Evolutionary conservation across 1,140 invertebrate species (phyloP), one percentile per base, ranked within the genome.

Genomic region (Neuroterus valhalla): DNA sequence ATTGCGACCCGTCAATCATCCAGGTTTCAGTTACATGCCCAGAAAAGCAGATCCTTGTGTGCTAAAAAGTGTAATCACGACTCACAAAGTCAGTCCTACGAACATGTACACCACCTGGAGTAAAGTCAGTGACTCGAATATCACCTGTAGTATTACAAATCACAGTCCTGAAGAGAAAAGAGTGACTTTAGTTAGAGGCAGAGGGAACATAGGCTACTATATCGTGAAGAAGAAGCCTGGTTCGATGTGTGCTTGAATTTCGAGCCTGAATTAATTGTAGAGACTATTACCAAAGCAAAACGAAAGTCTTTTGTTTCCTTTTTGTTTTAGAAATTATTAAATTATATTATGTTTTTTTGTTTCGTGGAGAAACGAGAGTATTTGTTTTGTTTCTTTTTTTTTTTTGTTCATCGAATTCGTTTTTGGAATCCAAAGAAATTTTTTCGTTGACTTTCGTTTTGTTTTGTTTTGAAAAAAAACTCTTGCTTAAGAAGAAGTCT

Each of bases 11-110:
- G 80, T 87, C 2, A 91, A 93, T 86, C 90, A 93, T 84, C 84
- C 90, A n/a, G 92, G 91, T 12, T 94, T 94, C 76, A 92, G 91
- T 73, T 94, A 93, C 80, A 75, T 89, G 19, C 90, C 89, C 68
- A 87, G 91, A 31, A 90, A 91, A 79, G 82, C 90, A 67, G 88
- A 91, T 62, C 78, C 86, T 2, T 92, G 91, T 76, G 79, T 84
- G 45, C 82, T 91, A 62, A 85, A 81, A 70, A 84, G 78, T 50
- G 77, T 82, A 12, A 89, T 90, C 45, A 90, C 89, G 0, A 81
- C 86, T 15, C 89, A 90, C 72, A 89, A 86, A 76, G 82, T 90
- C 3, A 87, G 80, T 69, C 72, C 79, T 2, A 71, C 83, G 1
- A 85, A 67, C 55, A 89, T 90, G 88, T 81, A 90, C 50, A 46